A percentile compares a stretch with the other conserved stretches of the same genome.
Conservation (phyloP, 2,113 vertebrate genomes). For the Bolborhynchus lineola region DNA sequence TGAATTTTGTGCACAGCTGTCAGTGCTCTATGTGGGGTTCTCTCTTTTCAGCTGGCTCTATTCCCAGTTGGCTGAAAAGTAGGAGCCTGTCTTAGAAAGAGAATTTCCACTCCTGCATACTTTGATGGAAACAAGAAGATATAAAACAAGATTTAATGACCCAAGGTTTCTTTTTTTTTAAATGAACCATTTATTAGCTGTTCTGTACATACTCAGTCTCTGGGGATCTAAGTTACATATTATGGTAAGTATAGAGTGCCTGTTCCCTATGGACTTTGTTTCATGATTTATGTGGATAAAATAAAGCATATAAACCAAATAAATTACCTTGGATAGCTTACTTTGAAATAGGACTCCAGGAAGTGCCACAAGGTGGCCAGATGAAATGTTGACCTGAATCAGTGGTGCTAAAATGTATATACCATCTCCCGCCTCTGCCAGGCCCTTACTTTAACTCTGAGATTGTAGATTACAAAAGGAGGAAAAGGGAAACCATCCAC, state of each 20-base stretch:
- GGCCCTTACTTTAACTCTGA: background rate
- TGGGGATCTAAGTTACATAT: slow-evolving; percentile 63
- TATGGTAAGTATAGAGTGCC: slow-evolving; percentile 64
- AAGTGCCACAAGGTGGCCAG: slow-evolving; percentile 42
- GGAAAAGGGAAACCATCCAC: background rate
- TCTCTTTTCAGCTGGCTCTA: slow-evolving; percentile 60
- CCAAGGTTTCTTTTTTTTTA: background rate
- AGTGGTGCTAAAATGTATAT: slow-evolving; percentile 1
- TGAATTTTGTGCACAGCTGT: slow-evolving; percentile 72
- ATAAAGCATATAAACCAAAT: slow-evolving; percentile 54
- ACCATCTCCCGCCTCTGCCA: background rate
- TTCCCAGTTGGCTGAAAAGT: slow-evolving; percentile 67
- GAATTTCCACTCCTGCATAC: slow-evolving; percentile 66
- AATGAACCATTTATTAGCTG: slow-evolving; percentile 63
- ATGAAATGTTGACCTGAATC: slow-evolving; percentile 23
- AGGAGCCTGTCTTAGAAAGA: slow-evolving; percentile 66
- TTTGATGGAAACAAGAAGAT: slow-evolving; percentile 68
- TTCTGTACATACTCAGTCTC: slow-evolving; percentile 58
- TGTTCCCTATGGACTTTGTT: slow-evolving; percentile 48
- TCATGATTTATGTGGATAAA: slow-evolving; percentile 65
- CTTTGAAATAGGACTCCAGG: slow-evolving; percentile 47
- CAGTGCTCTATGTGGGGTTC: slow-evolving; percentile 61
- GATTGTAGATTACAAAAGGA: background rate
- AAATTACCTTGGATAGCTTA: slow-evolving; percentile 54
- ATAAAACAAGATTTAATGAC: slow-evolving; percentile 69